Base-by-base conservation (phyloP, 1,140 invertebrate species). In the Drosophila pseudoobscura region DNA sequence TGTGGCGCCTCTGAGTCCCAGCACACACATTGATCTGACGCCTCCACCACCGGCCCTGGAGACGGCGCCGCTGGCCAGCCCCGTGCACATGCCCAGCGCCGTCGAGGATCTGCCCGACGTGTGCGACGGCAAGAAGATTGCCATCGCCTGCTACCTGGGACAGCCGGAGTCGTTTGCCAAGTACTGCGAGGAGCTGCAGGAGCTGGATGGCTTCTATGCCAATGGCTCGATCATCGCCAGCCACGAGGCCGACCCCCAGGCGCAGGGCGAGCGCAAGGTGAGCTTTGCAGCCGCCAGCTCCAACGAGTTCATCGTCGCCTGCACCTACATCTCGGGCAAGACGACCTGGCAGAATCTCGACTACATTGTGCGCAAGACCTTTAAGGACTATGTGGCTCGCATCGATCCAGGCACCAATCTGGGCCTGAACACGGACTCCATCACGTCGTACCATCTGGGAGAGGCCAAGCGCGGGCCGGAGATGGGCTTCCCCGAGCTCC, bases 261-360 rank as follows among this genome's bases (percentile, higher is more conserved):
- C 58, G 13, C 92, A 92, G 17, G 93, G 93, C 69, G 85, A 84
- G 20, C 64, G 80, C 31, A 84, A 78, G 45, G 50, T 68, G 22
- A 82, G 80, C 60, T 79, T 69, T 6, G 69, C 54, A 1, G 72
- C 76, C 0, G 58, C 76, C 35, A 93, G 92, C 76, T 91, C 93
- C 72, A 94, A 93, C 83, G 94, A 95, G 90, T 94, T 94, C 59
- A 93, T 96, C 4, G 97, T 99, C 88, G 98, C 98, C 5, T 96
- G 94, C 71, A 95, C 98, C 3, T 96, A 95, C 80, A 96, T 99
- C 49, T 97, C 96, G 76, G 96, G 96, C 35, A 98, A 98, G 92
- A 98, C 97, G 0, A 97, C 96, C 35, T 99, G 98, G 98, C 96
- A 97, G 88, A 95, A 97, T 77, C 92, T 99, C 66, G 98, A 99